Evolutionary conservation across 2,113 vertebrate species (phyloP).

Genomic region (Pituophis catenifer): DNA sequence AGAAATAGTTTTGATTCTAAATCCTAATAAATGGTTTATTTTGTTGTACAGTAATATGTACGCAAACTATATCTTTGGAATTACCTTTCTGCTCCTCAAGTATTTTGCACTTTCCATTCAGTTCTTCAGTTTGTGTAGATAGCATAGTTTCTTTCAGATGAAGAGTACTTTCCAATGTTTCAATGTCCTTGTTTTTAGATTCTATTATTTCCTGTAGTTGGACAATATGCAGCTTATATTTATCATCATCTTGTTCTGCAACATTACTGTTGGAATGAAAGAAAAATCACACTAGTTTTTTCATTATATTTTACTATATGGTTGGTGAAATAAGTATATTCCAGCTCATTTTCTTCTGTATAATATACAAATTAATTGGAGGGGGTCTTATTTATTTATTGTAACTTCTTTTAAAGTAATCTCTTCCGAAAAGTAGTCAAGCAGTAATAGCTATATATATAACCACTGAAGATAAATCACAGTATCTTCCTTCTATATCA

Average conservation of each 20-base stretch:
- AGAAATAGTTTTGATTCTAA: neutral
- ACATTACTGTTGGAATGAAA: conserved; percentile 68
- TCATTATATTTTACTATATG: neutral
- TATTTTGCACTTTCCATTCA: conserved; percentile 75
- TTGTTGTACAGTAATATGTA: neutral
- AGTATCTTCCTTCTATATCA: neutral
- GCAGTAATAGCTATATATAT: neutral
- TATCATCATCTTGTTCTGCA: conserved; percentile 73
- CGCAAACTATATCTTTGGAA: neutral
- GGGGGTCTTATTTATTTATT: neutral
- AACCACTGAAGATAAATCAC: neutral
- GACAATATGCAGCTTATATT: conserved; percentile 66
- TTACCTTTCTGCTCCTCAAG: conserved; percentile 85
- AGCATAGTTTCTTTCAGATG: conserved; percentile 75
- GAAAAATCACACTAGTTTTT: conserved; percentile 5
- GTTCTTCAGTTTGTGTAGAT: conserved; percentile 73
- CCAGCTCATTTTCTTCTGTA: neutral
- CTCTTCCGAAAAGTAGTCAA: neutral
- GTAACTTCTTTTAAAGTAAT: too few species aligned
- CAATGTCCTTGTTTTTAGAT: conserved; percentile 76
- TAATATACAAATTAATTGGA: neutral
- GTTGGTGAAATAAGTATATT: neutral
- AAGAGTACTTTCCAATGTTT: conserved; percentile 71
- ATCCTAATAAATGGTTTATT: neutral
- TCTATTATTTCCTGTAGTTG: conserved; percentile 65